Percentiles rank a stretch among this genome's conserved stretches.
phyloP scores from a whole-genome alignment of 2,888 invertebrate genomes.

The Elysia crispata region DNA sequence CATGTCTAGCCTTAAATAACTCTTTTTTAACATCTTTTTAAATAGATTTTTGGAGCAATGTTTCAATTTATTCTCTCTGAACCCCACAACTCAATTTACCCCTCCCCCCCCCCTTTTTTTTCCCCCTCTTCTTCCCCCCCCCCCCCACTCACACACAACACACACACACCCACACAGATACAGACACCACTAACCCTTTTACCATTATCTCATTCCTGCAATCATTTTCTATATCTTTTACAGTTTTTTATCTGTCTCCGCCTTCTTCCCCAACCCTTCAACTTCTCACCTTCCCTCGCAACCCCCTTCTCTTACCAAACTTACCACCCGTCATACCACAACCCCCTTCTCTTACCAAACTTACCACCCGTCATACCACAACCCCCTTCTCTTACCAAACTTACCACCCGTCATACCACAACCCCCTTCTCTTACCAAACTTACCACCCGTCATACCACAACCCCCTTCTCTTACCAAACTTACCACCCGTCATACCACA shows the following conservation, averaged over 20 bases:
- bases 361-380: background rate
- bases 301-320: background rate
- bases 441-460: background rate
- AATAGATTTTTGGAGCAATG: too few relatives aligned
- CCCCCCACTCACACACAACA: background rate
- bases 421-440: background rate
- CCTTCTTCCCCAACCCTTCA: background rate
- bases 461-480: conserved; percentile 1
- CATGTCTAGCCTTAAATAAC: too few relatives aligned
- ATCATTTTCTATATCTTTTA: too few relatives aligned
- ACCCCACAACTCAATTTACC: too few relatives aligned
- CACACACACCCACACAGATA: too few relatives aligned
- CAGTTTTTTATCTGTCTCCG: conserved; percentile 9
- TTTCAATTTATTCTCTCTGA: too few relatives aligned
- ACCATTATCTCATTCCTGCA: too few relatives aligned
- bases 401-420: background rate
- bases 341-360: background rate
- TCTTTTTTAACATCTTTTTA: too few relatives aligned
- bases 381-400: background rate
- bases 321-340: background rate
- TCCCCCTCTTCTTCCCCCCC: background rate
- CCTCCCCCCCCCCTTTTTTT: background rate
- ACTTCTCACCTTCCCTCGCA: background rate
- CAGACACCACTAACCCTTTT: too few relatives aligned
- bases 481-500: background rate